Percentiles rank a stretch among this genome's conserved stretches.
phyloP scores from a whole-genome alignment of 2,797 vertebrate genomes.

The Cynopterus sphinx region DNA sequence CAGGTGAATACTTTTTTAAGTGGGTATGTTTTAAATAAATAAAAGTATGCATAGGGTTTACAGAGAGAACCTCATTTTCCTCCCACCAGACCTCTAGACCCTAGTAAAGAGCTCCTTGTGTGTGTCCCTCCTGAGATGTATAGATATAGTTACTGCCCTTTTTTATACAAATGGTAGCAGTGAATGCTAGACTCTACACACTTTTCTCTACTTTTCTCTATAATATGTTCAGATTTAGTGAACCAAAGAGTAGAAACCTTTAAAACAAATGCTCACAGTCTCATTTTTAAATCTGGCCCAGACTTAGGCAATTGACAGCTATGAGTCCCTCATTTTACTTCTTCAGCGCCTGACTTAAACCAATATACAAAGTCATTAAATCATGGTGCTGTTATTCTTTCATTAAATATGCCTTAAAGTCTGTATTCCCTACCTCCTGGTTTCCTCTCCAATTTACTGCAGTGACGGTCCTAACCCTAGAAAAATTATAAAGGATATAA shows the following conservation, averaged over 20 bases:
- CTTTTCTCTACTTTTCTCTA: not conserved
- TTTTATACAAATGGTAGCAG: not conserved
- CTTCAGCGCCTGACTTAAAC: not conserved
- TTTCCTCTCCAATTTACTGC: not conserved
- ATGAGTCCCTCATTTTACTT: not conserved
- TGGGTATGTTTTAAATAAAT: not conserved
- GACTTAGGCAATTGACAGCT: not conserved
- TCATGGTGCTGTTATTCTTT: not conserved
- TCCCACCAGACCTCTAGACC: not conserved
- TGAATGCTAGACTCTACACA: not conserved
- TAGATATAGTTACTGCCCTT: not conserved
- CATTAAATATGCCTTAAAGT: not conserved
- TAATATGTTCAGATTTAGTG: not conserved
- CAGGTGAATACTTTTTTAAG: not conserved
- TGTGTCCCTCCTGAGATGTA: not conserved
- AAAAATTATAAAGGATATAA: slow-evolving; percentile 7
- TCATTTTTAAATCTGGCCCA: not conserved
- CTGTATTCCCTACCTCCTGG: not conserved
- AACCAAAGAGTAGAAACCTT: not conserved
- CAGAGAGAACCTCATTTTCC: not conserved
- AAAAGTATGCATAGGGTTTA: not conserved
- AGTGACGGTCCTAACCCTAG: not conserved
- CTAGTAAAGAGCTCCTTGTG: not conserved
- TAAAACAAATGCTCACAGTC: not conserved
- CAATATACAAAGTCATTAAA: not conserved